Evolutionary conservation across 2,888 invertebrate species (phyloP).

Genomic region (Harmothoe impar): DNA sequence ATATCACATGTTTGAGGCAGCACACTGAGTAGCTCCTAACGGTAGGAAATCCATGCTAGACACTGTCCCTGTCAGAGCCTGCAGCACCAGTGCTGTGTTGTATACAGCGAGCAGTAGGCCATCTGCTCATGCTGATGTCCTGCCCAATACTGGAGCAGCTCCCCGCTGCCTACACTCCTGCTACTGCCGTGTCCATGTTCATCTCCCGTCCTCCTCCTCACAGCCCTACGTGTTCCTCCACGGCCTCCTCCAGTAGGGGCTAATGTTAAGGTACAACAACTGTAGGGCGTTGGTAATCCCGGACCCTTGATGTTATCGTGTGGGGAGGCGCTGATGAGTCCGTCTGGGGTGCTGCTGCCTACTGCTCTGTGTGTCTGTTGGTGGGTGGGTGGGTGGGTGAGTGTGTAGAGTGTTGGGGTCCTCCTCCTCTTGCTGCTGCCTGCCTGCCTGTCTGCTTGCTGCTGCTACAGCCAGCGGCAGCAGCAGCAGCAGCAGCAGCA

Average conservation of each 20-base stretch:
- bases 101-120: neutral
- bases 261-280: too few species aligned
- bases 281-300: neutral
- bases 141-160: conserved; percentile 27
- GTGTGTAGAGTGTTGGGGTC: neutral
- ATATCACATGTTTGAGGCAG: too few species aligned
- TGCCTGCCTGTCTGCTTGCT: neutral
- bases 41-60: neutral
- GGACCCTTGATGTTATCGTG: neutral
- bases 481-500: neutral
- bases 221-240: neutral
- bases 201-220: neutral
- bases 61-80: neutral
- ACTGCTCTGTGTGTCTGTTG: neutral
- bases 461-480: neutral
- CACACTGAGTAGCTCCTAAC: too few species aligned
- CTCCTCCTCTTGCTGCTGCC: neutral
- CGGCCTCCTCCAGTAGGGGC: too few species aligned
- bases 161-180: neutral
- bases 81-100: neutral
- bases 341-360: neutral
- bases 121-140: conserved; percentile 16
- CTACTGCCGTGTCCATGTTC: neutral
- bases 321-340: neutral
- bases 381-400: neutral